Evolutionary conservation across 1,140 invertebrate genomes (phyloP), one percentile per base, ranked within the genome.

Genomic region (Aphis craccivora): DNA sequence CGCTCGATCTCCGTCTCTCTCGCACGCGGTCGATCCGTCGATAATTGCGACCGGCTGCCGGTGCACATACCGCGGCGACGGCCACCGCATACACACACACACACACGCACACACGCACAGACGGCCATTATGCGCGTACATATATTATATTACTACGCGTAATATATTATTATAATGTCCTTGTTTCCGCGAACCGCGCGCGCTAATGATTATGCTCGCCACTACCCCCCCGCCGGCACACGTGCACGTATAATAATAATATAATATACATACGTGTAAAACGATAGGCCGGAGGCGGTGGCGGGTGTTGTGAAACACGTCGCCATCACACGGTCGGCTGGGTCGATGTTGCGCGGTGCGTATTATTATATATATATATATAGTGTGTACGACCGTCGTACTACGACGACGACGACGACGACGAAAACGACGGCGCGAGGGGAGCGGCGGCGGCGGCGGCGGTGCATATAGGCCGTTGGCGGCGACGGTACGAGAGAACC

Each of bases 301-400:
- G 60, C 91, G 91, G 18, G n/a, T 45, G 91, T 84, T 86, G 76
- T 51, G 81, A 84, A 93, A 93, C 91, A 40, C 91, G 91, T 86
- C 91, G 91, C 91, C 91, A 86, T 93, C 91, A 93, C 91, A 93
- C 91, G 91, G 91, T 92, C 91, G 81, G 91, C 81, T 86, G 91
- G 91, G 91, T 93, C 91, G 90, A 92, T 83, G 89, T 67, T 45
- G 43, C 43, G 18, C 60, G 3, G 43, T 60, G 90, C 48, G 90
- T 76, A 40, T 40, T 40, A 40, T 40, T 40, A 40, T 40, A 2
- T 2, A 2, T 40, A 40, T 40, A 37, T 37, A 67, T 90, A 90
- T 40, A 40, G 48, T 60, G 88, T 60, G 88, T n/a, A 60, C 37
- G 23, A 18, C 48, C 48, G 53, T 20, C 51, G 48, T n/a, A 25